Base-by-base conservation (phyloP, 1,140 invertebrate genomes). In the Olivierus martensii region DNA sequence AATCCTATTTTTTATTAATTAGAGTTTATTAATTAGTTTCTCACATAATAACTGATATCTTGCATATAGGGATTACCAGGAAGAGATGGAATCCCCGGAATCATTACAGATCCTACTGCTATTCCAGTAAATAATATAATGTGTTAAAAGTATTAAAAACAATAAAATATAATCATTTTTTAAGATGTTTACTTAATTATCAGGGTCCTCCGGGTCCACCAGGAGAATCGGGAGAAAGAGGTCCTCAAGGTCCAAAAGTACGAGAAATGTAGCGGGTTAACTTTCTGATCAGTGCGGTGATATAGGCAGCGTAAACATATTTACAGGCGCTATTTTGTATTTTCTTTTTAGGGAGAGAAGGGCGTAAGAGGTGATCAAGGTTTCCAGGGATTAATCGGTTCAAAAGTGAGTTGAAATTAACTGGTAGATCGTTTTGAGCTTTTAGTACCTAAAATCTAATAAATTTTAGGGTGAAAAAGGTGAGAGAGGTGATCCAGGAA, bases 131-230 rank as follows among this genome's bases (percentile, higher is more conserved):
- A 50, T 49, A 34, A 34, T 39, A 46, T 28, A 34, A 11, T 34
- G 7, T 28, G 7, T 3, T 28, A 28, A 28, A 28, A 28, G n/a
- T 28, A 7, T 28, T 28, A 15, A 41, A 15, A n/a, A 15, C 17
- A 55, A n/a, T 11, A 61, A 64, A 4, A 71, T 71, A 49, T 60
- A 22, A 21, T 67, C n/a, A 10, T 67, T 70, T 5, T 28, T 28
- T 28, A 28, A 28, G 28, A 28, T 4, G 9, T 28, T 0, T 28
- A 1, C 9, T 28, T 9, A 2, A 6, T 28, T 28, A 72, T 73
- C n/a, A 71, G 69, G 74, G 74, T n/a, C 53, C 65, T 11, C 63
- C 68, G 21, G 74, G 75, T 18, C 44, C 67, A 4, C 60, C 65
- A 48, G 70, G 73, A 39, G 55, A 56, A 17, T 46, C 46, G 37